Evolutionary conservation across 2,113 vertebrate species (phyloP).

Genomic region (Oreotrochilus melanogaster): DNA sequence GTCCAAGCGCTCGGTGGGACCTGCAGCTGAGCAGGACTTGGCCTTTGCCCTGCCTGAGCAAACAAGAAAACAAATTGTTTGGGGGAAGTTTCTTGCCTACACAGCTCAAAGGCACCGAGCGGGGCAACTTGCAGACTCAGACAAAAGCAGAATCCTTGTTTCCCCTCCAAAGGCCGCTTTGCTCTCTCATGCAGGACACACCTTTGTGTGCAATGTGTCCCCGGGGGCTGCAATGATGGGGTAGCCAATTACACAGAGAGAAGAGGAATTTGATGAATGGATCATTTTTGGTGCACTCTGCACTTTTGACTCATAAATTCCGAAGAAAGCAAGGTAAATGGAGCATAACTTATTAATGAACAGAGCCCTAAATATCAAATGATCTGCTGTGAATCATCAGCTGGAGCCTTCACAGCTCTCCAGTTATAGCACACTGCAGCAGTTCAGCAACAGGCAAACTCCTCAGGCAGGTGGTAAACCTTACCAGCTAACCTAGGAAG

Average conservation of each 20-base stretch:
- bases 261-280: constrained; percentile 59
- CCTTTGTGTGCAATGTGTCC: constrained; percentile 43
- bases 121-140: background rate
- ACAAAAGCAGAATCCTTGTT: background rate
- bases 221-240: constrained; percentile 34
- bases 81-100: background rate
- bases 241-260: constrained; percentile 43
- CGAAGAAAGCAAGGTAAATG: constrained; percentile 72
- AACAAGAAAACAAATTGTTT: background rate
- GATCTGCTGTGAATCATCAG: constrained; percentile 68
- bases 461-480: background rate
- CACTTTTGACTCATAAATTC: constrained; percentile 75
- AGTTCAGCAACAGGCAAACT: background rate
- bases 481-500: background rate
- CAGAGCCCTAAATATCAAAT: constrained; percentile 74
- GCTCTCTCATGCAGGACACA: constrained; percentile 33
- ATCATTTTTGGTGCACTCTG: constrained; percentile 67
- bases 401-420: constrained; percentile 1
- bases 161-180: background rate
- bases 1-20: fast-evolving
- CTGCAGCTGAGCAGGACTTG: fast-evolving
- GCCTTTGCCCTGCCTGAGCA: background rate
- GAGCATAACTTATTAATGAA: constrained; percentile 76
- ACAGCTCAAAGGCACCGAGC: background rate
- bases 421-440: background rate